phyloP scores from a whole-genome alignment of 2,888 invertebrate species.

The Hypercompe scribonia region DNA sequence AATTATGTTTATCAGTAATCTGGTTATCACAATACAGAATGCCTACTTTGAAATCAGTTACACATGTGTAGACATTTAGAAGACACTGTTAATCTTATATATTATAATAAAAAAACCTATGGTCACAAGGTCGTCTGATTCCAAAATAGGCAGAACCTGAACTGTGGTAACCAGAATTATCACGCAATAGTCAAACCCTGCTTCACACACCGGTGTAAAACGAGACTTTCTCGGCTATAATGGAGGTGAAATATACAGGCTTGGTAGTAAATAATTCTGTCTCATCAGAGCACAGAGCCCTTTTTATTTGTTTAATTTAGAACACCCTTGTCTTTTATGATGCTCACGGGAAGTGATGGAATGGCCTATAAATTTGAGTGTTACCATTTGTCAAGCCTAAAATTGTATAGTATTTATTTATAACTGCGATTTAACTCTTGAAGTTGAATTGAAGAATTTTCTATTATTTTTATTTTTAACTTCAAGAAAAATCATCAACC shows the following conservation, averaged over 20 bases:
- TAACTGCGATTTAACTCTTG: too few species aligned
- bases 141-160: too few species aligned
- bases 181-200: background rate
- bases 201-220: background rate
- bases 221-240: background rate
- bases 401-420: background rate
- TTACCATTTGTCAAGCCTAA: slow-evolving; percentile 2
- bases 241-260: background rate
- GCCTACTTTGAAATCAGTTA: too few species aligned
- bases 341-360: background rate
- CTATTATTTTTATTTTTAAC: too few species aligned
- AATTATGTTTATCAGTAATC: too few species aligned
- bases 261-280: slow-evolving; percentile 3
- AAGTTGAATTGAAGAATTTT: too few species aligned
- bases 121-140: too few species aligned
- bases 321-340: background rate
- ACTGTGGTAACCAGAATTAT: background rate
- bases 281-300: background rate
- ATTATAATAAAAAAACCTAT: too few species aligned
- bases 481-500: too few species aligned
- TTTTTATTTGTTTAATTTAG: slow-evolving; percentile 12
- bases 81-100: too few species aligned
- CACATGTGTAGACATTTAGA: too few species aligned
- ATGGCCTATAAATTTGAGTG: background rate
- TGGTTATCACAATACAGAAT: too few species aligned